A percentile compares a stretch with the other conserved stretches of the same genome.
phyloP scores from a whole-genome alignment of 2,888 invertebrate genomes.

The Hypsopygia costalis region DNA sequence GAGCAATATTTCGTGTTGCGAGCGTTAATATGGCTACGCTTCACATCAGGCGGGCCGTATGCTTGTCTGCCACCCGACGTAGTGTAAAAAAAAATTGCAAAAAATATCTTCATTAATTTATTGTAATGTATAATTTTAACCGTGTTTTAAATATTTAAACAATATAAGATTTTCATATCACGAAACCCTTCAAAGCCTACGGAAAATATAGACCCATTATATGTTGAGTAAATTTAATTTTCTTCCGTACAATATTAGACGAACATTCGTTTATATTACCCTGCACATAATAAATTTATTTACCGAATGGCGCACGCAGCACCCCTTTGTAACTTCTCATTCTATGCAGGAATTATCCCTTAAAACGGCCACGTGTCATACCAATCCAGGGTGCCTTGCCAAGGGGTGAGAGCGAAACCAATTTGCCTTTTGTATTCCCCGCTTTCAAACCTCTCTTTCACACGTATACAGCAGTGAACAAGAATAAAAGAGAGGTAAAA shows the following conservation, averaged over 20 bases:
- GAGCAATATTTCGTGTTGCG: no score
- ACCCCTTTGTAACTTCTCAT: conserved; percentile 25
- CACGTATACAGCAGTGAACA: conserved; percentile 18
- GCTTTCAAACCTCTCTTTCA: conserved; percentile 30
- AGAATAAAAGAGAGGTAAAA: conserved; percentile 24
- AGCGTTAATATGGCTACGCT: no score
- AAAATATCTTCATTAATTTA: no score
- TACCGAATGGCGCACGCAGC: conserved; percentile 4
- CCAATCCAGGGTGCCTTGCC: conserved; percentile 51
- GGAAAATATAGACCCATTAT: no score
- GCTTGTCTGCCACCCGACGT: no score
- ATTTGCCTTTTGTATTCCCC: conserved; percentile 59
- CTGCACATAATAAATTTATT: conserved; percentile 5
- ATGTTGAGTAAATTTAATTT: no score
- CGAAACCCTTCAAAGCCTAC: no score
- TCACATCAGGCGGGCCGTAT: no score
- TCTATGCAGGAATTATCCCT: conserved; percentile 44
- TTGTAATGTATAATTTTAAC: no score
- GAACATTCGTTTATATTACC: neutral
- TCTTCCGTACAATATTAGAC: neutral
- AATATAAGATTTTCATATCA: no score
- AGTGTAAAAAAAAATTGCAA: no score
- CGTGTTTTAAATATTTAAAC: no score
- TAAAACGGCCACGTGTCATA: conserved; percentile 61
- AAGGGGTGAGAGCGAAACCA: conserved; percentile 55